Evolutionary conservation across 2,113 vertebrate species (phyloP), one percentile per base, ranked within the genome.

Genomic region (Thunnus thynnus): DNA sequence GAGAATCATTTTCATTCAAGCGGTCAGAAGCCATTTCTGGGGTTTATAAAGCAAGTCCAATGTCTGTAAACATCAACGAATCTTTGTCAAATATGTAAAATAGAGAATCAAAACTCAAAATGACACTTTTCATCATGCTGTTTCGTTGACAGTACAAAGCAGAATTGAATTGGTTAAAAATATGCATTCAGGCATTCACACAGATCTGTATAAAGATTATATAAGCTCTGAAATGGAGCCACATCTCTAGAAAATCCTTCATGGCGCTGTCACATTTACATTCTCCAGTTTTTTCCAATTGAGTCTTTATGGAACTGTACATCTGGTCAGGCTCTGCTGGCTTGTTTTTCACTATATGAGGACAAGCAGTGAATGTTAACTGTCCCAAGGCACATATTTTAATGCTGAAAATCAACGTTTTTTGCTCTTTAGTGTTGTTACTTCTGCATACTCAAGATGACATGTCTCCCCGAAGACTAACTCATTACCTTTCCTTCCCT

Each of bases 401-500:
- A 81, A 76, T 54, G 62, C 67, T 83, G 64, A 82, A 80, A 67
- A 70, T 79, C 79, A 50, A 22, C 27, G 0, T 62, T 72, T 82
- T 52, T 47, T 5, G 36, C n/a, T 4, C 32, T 76, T 86, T 73
- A 63, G 60, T 80, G 68, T 20, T 47, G 56, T 66, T 72, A 47
- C 68, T 70, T 58, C 22, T 80, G 74, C 77, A 83, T 20, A 67
- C 70, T 82, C 46, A 32, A 66, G 82, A 75, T 73, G 72, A 80
- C 80, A 68, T 36, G 25, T 79, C 77, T 87, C 80, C 82, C 80
- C 0, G 16, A 55, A 82, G 80, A 88, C 57, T 16, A 75, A 75
- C 82, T 87, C 75, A 76, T 90, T 85, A 87, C 69, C 73, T 88
- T 76, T 61, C 44, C 27, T 74, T 78, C 16, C 57, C 27, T 56